Evolutionary conservation across 2,113 vertebrate genomes (phyloP).

Genomic region (Pachyramphus minor): DNA sequence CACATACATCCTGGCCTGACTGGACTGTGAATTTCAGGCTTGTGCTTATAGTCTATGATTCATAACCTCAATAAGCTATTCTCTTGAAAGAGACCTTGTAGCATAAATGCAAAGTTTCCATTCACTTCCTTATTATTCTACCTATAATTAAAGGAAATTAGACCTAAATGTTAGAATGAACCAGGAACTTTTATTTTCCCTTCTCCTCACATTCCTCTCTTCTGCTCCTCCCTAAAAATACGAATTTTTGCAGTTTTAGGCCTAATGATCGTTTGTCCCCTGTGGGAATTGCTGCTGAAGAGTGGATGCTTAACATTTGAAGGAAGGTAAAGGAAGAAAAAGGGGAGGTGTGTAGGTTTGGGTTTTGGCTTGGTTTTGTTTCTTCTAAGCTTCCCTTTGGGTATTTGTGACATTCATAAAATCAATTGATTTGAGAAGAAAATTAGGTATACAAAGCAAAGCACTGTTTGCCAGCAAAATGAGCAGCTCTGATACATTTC

Average conservation of each 20-base stretch:
- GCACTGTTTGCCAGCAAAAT: conserved; percentile 24
- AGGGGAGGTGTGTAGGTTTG: background rate
- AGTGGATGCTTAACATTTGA: background rate
- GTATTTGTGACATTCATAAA: background rate
- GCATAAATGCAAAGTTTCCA: background rate
- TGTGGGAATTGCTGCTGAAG: background rate
- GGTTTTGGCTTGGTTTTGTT: background rate
- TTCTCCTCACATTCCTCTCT: background rate
- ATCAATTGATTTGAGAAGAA: background rate
- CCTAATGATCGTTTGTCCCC: background rate
- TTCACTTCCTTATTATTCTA: background rate
- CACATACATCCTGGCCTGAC: background rate
- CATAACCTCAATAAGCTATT: background rate
- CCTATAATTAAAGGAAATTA: background rate
- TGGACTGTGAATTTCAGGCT: background rate
- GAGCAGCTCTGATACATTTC: conserved; percentile 36
- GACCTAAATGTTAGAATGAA: background rate
- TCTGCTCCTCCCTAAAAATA: background rate
- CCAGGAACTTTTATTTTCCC: background rate
- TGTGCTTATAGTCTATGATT: background rate
- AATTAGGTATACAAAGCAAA: background rate
- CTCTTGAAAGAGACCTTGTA: background rate
- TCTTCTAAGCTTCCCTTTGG: background rate
- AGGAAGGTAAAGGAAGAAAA: background rate
- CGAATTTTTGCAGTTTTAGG: background rate